Evolutionary conservation across 2,113 vertebrate genomes (phyloP).

Genomic region (Picathartes gymnocephalus): DNA sequence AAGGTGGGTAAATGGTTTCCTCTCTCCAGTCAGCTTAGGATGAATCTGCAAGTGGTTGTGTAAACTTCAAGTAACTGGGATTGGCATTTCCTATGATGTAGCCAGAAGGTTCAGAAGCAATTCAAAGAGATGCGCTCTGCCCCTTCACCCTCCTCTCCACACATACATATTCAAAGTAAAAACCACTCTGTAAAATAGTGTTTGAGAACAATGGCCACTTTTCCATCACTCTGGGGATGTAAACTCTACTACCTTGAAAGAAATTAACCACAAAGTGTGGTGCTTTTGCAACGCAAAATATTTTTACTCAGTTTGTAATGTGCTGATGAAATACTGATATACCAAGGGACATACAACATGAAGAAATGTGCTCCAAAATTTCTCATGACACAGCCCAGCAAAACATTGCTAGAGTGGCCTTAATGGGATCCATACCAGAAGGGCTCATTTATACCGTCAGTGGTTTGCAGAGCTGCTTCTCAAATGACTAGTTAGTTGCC

Average conservation of each 20-base stretch:
- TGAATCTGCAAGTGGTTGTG: neutral
- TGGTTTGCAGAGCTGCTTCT: slow-evolving; percentile 35
- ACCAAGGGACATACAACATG: neutral
- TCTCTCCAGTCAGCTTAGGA: neutral
- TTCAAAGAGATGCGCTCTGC: neutral
- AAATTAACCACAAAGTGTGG: neutral
- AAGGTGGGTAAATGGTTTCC: neutral
- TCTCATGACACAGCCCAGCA: neutral
- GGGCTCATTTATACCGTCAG: neutral
- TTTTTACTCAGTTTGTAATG: neutral
- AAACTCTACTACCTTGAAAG: neutral
- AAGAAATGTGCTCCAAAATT: neutral
- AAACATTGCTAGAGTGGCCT: neutral
- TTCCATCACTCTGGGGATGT: neutral
- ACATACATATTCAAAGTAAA: neutral
- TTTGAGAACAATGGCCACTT: neutral
- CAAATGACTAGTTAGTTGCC: neutral
- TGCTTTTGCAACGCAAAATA: neutral
- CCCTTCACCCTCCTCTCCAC: neutral
- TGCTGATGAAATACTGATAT: neutral
- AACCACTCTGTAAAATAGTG: neutral
- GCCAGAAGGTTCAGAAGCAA: neutral
- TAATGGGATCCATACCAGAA: slow-evolving; percentile 33
- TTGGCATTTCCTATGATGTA: neutral
- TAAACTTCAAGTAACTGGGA: neutral